phyloP scores from a whole-genome alignment of 2,888 invertebrate species.

The Leucophenga maculata region DNA sequence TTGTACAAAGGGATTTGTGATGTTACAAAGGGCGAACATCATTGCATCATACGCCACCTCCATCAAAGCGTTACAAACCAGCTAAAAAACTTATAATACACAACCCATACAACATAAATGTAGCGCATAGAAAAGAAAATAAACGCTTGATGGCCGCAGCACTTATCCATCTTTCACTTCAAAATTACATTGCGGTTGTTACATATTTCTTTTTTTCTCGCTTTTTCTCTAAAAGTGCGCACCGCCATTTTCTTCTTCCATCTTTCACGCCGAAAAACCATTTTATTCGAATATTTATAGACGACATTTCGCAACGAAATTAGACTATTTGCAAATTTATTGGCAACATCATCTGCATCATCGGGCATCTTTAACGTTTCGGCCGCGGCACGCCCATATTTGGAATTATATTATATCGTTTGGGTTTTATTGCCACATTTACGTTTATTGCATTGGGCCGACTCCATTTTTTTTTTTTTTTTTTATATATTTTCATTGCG shows the following conservation, averaged over 20 bases:
- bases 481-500: background rate
- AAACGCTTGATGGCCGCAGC: background rate
- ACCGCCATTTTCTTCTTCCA: constrained; percentile 4
- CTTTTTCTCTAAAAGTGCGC: background rate
- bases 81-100: no score
- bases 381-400: background rate
- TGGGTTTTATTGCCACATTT: constrained; percentile 16
- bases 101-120: no score
- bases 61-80: no score
- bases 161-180: constrained; percentile 27
- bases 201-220: background rate
- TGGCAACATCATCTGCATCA: constrained; percentile 51
- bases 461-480: background rate
- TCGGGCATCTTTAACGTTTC: background rate
- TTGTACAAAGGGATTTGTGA: no score
- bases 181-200: constrained; percentile 67
- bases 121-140: background rate
- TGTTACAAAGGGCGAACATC: no score
- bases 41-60: no score
- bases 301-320: constrained; percentile 56
- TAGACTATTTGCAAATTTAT: constrained; percentile 50
- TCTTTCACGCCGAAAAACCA: constrained; percentile 35
- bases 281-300: constrained; percentile 53
- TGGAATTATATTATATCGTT: background rate
- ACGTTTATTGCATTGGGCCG: constrained; percentile 18